A percentile compares a stretch with the other conserved stretches of the same genome.
phyloP scores from a whole-genome alignment of 2,888 invertebrate species.

The Macropis europaea region DNA sequence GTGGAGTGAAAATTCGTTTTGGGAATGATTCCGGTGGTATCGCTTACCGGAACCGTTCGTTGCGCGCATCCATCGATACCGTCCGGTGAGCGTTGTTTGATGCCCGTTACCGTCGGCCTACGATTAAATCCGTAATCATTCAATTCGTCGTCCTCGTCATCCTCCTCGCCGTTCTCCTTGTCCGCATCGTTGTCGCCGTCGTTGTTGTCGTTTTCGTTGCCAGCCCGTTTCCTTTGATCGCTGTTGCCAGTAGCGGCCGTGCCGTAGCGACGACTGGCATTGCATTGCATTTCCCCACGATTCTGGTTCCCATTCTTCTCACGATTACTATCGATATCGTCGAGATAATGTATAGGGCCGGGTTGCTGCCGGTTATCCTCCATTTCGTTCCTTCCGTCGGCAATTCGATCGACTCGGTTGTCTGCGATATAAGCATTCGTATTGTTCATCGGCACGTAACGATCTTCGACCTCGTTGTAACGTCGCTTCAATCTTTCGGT shows the following conservation, averaged over 20 bases:
- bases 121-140: constrained; percentile 94
- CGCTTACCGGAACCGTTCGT: constrained; percentile 82
- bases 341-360: constrained; percentile 84
- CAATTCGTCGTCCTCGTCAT: constrained; percentile 94
- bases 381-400: constrained; percentile 6
- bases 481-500: constrained; percentile 91
- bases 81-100: constrained; percentile 91
- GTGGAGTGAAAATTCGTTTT: constrained; percentile 60
- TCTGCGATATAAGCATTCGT: background rate
- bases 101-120: constrained; percentile 93
- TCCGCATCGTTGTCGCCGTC: constrained; percentile 33
- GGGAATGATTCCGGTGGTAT: constrained; percentile 53
- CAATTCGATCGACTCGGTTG: background rate
- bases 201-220: constrained; percentile 79
- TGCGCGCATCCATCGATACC: constrained; percentile 90
- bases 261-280: background rate
- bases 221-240: too few relatives aligned
- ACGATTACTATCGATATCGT: constrained; percentile 88
- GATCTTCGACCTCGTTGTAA: constrained; percentile 74
- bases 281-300: constrained; percentile 77
- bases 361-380: constrained; percentile 67
- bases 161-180: constrained; percentile 77
- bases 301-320: constrained; percentile 91
- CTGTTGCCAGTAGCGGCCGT: background rate
- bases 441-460: background rate